These are phyloP conservation scores for Illadopsis cleaveri DNA, from an alignment of 2,113 vertebrate genomes.

Conservation along the genomic window DNA sequence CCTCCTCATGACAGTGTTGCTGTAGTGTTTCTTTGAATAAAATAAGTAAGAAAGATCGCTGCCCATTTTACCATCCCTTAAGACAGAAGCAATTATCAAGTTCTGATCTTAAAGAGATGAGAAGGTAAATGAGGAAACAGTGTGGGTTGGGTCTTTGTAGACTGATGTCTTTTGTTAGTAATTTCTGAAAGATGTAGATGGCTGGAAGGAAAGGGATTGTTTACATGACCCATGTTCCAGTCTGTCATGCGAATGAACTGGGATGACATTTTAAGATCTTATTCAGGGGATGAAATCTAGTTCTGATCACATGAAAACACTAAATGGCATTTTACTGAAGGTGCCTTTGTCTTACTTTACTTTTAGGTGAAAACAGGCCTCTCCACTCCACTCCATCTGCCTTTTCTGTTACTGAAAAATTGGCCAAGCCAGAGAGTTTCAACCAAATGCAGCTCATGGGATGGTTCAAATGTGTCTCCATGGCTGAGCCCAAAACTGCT, in stretches of 20 bases:
- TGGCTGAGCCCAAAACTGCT: not conserved
- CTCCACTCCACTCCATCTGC: not conserved
- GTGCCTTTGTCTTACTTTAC: not conserved
- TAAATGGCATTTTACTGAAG: not conserved
- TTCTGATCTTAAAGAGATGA: not conserved
- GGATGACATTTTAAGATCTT: not conserved
- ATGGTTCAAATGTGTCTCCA: not conserved
- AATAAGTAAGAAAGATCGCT: not conserved
- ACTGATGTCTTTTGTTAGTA: not conserved
- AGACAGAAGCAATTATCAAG: not conserved
- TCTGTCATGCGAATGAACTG: not conserved
- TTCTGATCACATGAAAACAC: not conserved
- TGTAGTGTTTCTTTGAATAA: not conserved
- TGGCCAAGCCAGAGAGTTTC: not conserved
- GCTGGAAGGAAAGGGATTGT: not conserved
- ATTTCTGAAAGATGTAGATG: not conserved
- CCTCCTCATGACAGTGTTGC: not conserved
- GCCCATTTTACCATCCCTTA: not conserved
- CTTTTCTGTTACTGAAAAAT: not conserved
- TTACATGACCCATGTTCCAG: not conserved
- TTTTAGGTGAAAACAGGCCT: not conserved
- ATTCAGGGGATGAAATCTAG: not conserved
- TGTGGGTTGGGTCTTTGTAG: not conserved
- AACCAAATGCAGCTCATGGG: not conserved
- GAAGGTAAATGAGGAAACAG: not conserved